Percentiles rank a stretch among this genome's conserved stretches.
Evolutionary conservation across 2,113 vertebrate genomes (phyloP).

Genomic region (Epinephelus lanceolatus): DNA sequence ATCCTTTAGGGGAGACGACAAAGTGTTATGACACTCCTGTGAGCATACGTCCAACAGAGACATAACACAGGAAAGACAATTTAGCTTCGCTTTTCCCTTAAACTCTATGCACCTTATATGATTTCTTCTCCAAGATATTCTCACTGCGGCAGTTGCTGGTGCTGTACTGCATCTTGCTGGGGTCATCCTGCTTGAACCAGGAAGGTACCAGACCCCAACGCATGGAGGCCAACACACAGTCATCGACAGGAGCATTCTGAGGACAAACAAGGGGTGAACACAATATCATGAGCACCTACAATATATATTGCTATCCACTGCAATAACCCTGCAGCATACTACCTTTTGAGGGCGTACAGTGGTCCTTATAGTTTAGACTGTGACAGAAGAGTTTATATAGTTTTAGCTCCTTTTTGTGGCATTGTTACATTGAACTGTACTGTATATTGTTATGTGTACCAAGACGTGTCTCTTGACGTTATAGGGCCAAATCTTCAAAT

Average conservation of each 20-base stretch:
- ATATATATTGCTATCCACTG: neutral
- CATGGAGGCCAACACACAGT: slow-evolving; percentile 92
- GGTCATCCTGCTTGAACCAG: slow-evolving; percentile 92
- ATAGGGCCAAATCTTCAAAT: no score
- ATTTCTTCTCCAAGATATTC: slow-evolving; percentile 90
- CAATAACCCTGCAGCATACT: no score
- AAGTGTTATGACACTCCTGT: neutral
- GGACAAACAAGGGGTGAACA: neutral
- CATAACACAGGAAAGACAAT: neutral
- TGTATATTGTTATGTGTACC: no score
- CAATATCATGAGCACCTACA: neutral
- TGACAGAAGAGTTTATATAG: neutral
- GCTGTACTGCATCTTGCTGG: slow-evolving; percentile 91
- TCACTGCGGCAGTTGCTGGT: slow-evolving; percentile 96
- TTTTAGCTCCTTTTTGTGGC: no score
- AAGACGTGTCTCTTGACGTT: no score
- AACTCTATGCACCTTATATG: slow-evolving; percentile 89
- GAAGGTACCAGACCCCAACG: slow-evolving; percentile 95
- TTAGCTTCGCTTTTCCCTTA: neutral
- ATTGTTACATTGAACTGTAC: no score
- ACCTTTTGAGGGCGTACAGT: neutral
- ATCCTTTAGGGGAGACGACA: slow-evolving; percentile 78
- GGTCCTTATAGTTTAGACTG: neutral
- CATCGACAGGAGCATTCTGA: slow-evolving; percentile 89
- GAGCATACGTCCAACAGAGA: neutral